Evolutionary conservation across 2,888 invertebrate species (phyloP), one percentile per base, ranked within the genome.

Genomic region (Chorisops tibialis): DNA sequence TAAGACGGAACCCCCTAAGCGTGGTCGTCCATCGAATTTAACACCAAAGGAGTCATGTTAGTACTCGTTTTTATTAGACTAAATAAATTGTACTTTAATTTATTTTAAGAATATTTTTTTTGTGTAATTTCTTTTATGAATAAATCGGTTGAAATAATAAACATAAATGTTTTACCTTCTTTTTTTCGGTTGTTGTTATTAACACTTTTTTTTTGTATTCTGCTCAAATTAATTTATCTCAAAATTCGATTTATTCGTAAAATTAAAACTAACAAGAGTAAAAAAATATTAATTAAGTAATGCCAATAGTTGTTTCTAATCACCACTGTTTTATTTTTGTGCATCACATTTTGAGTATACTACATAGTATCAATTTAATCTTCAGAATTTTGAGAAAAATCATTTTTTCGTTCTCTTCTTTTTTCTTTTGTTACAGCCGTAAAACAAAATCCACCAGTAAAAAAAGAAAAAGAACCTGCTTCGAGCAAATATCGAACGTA

Each of bases 231-330:
- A 11, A 7, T 12, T 59, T 43, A 41, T 59, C 52, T 59, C 59
- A 59, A 48, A 52, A 63, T 52, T 63, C 63, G 63, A 63, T 63
- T 63, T 63, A 63, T 63, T 63, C 63, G 52, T 63, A 63, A 63
- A 63, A 63, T 19, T 18, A 9, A 30, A n/a, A n/a, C n/a, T n/a
- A n/a, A n/a, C n/a, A n/a, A n/a, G n/a, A n/a, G n/a, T n/a, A n/a
- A n/a, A n/a, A n/a, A n/a, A n/a, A n/a, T n/a, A n/a, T n/a, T n/a
- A n/a, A n/a, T n/a, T n/a, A n/a, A n/a, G n/a, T n/a, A n/a, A n/a
- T n/a, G n/a, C n/a, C n/a, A n/a, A n/a, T n/a, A n/a, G n/a, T n/a
- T n/a, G n/a, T n/a, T n/a, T n/a, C n/a, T n/a, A n/a, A n/a, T n/a
- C n/a, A n/a, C n/a, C n/a, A n/a, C n/a, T n/a, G n/a, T n/a, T n/a